Evolutionary conservation across 2,797 vertebrate genomes (phyloP), one percentile per base, ranked within the genome.

Genomic region (Apogon talboti): DNA sequence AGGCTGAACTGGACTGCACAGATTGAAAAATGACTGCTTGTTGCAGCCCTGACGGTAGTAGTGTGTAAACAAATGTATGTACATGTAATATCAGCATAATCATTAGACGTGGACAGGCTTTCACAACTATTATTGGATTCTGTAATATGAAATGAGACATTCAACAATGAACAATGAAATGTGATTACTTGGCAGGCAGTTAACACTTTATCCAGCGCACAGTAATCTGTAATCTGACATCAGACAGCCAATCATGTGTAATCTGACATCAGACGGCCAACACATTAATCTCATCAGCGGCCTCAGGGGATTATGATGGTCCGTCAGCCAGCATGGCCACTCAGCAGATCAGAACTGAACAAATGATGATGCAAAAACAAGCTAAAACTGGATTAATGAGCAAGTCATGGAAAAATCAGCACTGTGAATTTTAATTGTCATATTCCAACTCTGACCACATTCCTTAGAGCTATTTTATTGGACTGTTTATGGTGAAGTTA

Each of bases 151-250:
- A 33, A 33, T 3, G 8, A 33, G 30, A 33, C 30, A 7, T 24
- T 44, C 10, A 33, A 33, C 38, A 15, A 67, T 52, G 35, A 10
- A 12, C 16, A 33, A 19, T 7, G 16, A 52, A 56, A 74, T 57
- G 11, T 45, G n/a, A 53, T 9, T 58, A 57, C 41, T 30, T 45
- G 43, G 55, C 28, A 24, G 11, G 4, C 18, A 42, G 38, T 60
- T 19, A 65, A 68, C 52, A 50, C 58, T n/a, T 11, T 47, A 61
- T 71, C 15, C 18, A 16, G 3, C 45, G 16, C 58, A 63, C 21
- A 33, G 63, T 84, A 84, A 88, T 52, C 81, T 50, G n/a, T 86
- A 89, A 91, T 89, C 83, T 80, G 70, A 87, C 71, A 77, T 89
- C 68, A 85, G 57, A 72, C 79, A 74, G 85, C 74, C 83, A 84